A percentile compares a stretch with the other conserved stretches of the same genome.
phyloP scores from a whole-genome alignment of 1,140 invertebrate genomes.

The Dinoponera quadriceps region DNA sequence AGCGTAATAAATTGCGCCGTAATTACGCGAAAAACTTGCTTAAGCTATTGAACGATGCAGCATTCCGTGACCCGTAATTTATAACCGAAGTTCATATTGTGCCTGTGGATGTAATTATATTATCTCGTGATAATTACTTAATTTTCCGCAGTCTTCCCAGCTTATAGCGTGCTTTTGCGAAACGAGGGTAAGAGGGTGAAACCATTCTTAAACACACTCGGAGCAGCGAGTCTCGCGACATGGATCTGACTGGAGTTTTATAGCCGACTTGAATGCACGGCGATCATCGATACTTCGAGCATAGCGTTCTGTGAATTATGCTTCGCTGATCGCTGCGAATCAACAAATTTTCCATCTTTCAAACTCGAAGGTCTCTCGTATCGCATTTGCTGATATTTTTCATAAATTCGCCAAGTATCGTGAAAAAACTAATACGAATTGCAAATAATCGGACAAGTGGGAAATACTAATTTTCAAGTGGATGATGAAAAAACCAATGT shows the following conservation, averaged over 20 bases:
- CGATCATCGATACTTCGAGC: constrained; percentile 13
- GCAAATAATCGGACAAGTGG: constrained; percentile 8
- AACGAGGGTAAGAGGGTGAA: constrained; percentile 40
- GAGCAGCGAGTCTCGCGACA: constrained; percentile 47
- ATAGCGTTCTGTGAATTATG: constrained; percentile 48
- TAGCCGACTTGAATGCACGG: constrained; percentile 18
- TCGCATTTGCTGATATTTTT: constrained; percentile 1
- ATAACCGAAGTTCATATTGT: constrained; percentile 61
- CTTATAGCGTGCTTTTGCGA: constrained; percentile 50
- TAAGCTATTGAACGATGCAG: constrained; percentile 21
- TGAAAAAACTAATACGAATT: not conserved
- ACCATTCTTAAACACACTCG: constrained; percentile 50
- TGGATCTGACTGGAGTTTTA: constrained; percentile 57
- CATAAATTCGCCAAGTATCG: not conserved
- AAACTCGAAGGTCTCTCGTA: not conserved
- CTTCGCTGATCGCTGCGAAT: constrained; percentile 1
- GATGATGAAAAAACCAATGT: constrained; percentile 34
- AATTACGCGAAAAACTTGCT: constrained; percentile 53
- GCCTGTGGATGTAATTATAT: constrained; percentile 52
- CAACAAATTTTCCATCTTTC: constrained; percentile 7
- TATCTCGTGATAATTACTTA: constrained; percentile 55
- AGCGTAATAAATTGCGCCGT: constrained; percentile 32
- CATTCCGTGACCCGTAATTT: constrained; percentile 48
- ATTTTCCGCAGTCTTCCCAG: constrained; percentile 49
- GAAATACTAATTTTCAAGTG: not conserved